Base-by-base conservation (phyloP, 2,888 invertebrate species). In the Vanessa cardui region DNA sequence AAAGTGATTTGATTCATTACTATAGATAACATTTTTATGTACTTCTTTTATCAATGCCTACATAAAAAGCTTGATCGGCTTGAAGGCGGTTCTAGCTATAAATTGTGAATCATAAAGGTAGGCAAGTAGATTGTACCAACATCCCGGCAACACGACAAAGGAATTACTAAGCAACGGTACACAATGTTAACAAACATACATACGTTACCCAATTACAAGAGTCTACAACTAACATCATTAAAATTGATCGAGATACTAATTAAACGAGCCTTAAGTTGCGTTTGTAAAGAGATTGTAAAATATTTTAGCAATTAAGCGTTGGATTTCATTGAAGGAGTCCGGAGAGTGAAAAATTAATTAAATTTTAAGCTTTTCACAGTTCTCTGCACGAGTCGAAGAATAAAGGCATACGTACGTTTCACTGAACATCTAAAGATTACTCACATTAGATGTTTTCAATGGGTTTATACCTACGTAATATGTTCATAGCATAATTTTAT, bases 291-390 rank as follows among this genome's bases (percentile, higher is more conserved):
- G 84, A 88, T 88, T 84, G 83, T 81, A 78, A 85, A 88, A 87
- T 85, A 87, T 88, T 89, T 87, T 83, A 85, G 85, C 85, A 89
- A 88, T 87, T 87, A 87, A 82, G 83, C 80, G 80, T 75, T 82
- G 75, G 77, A 80, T 86, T 83, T 84, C 85, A 85, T 85, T 85
- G 85, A 88, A 86, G 85, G 86, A 88, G 78, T 86, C 86, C 76
- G 79, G 86, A 80, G 82, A 89, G 88, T 89, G 89, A 89, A 90
- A 90, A 90, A 90, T 90, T 91, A 90, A 90, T 92, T 90, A 90
- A 88, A 89, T 88, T 67, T 88, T 85, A 88, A 89, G 83, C 88
- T 86, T 82, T 84, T 85, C 84, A 81, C 79, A 81, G 80, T 83
- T 47, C 33, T 84, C 83, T 86, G 83, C 81, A 81, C 81, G 80